Conservation (phyloP, 2,797 vertebrate genomes). For the Sylvia borin region DNA sequence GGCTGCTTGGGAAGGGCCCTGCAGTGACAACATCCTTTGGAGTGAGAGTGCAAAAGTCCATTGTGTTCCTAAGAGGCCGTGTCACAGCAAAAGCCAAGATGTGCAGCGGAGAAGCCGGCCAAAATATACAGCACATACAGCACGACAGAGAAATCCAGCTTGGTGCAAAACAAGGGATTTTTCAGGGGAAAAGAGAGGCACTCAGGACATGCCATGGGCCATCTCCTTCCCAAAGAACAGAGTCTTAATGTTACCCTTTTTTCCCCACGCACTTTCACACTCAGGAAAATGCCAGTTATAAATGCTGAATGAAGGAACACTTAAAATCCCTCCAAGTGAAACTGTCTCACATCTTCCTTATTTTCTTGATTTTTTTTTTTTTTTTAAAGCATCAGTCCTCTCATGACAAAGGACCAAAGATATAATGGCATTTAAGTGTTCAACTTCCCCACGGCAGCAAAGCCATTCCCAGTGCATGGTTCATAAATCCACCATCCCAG, state of each 20-base stretch:
- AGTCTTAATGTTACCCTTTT: background rate
- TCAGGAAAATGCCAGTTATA: background rate
- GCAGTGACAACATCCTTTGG: background rate
- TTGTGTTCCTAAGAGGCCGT: background rate
- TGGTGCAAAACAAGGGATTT: background rate
- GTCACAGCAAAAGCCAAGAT: background rate
- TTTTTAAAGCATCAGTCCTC: background rate
- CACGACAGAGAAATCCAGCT: background rate
- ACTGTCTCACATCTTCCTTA: rapidly evolving
- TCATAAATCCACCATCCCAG: background rate
- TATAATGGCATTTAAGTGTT: background rate
- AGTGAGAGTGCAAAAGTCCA: background rate
- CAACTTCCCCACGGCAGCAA: rapidly evolving
- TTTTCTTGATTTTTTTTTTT: background rate
- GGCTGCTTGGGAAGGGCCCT: background rate
- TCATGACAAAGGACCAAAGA: background rate
- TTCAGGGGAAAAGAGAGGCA: background rate
- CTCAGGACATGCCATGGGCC: background rate
- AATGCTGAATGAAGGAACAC: background rate
- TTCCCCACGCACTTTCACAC: background rate
- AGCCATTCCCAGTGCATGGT: rapidly evolving
- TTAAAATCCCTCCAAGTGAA: background rate
- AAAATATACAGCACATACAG: background rate
- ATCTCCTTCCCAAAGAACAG: background rate
- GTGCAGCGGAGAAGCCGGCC: background rate